phyloP scores from a whole-genome alignment of 2,888 invertebrate genomes.

The Pomacea canaliculata region DNA sequence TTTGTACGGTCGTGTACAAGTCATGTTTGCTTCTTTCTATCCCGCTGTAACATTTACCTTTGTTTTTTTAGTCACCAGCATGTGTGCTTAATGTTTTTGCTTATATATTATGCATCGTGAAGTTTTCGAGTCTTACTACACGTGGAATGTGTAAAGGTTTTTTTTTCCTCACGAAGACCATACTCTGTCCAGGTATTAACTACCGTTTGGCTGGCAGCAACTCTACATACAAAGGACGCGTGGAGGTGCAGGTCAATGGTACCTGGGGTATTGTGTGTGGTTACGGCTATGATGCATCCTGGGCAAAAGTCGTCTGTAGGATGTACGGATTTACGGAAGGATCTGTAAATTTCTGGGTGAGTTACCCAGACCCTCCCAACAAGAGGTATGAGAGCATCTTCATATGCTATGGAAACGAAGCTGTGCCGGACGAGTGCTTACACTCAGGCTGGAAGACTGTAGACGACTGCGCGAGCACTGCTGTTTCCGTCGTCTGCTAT shows the following conservation, averaged over 20 bases:
- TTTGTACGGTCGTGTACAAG: no score
- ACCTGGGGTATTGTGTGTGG: constrained; percentile 81
- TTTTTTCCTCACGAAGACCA: no score
- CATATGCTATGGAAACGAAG: constrained; percentile 52
- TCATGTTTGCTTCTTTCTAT: no score
- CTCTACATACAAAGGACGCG: constrained; percentile 50
- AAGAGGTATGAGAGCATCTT: constrained; percentile 48
- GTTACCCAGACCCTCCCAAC: constrained; percentile 12
- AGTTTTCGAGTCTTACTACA: constrained; percentile 41
- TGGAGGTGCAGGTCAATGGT: constrained; percentile 80
- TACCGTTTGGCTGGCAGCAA: constrained; percentile 44
- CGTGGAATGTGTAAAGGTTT: no score
- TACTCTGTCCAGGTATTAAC: constrained; percentile 38
- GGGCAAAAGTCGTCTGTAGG: constrained; percentile 74
- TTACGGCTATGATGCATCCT: constrained; percentile 74
- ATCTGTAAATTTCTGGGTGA: constrained; percentile 3
- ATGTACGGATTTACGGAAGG: constrained; percentile 30
- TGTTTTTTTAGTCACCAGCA: no score
- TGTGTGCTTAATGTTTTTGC: no score
- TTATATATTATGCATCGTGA: constrained; percentile 14
- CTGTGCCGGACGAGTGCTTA: constrained; percentile 44
- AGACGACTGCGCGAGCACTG: constrained; percentile 35
- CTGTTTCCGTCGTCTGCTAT: constrained; percentile 51
- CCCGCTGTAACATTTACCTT: no score
- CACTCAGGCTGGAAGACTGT: constrained; percentile 51